phyloP scores from a whole-genome alignment of 2,888 invertebrate species.

The Leucania comma region DNA sequence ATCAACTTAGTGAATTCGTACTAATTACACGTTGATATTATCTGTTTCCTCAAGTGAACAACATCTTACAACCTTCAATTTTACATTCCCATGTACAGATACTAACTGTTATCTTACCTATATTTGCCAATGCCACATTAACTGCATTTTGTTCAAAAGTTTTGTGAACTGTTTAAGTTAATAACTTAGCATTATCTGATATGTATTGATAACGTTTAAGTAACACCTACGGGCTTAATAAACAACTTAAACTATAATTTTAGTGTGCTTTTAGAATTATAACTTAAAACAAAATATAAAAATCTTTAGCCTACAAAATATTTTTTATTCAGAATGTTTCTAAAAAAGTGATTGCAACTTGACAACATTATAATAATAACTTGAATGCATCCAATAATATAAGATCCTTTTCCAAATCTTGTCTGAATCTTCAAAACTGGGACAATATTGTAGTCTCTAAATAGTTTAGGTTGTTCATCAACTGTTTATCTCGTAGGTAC shows the following conservation, averaged over 20 bases:
- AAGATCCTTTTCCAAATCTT: background rate
- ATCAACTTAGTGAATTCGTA: slow-evolving; percentile 36
- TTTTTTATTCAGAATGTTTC: background rate
- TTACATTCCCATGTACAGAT: background rate
- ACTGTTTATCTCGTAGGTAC: background rate
- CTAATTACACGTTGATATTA: slow-evolving; percentile 46
- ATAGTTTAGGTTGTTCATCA: background rate
- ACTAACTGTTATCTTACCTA: background rate
- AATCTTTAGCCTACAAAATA: background rate
- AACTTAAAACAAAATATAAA: no score
- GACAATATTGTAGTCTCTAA: background rate
- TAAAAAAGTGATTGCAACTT: no score
- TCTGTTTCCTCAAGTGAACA: slow-evolving; percentile 14
- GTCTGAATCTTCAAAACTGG: background rate
- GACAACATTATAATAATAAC: no score
- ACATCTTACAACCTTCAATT: slow-evolving; percentile 6
- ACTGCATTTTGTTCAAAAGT: slow-evolving; percentile 8
- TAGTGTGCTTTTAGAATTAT: background rate
- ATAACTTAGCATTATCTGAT: slow-evolving; percentile 1
- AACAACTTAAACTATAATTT: background rate
- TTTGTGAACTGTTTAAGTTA: slow-evolving; percentile 14
- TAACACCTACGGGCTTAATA: background rate
- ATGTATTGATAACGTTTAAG: background rate
- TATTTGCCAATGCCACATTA: slow-evolving; percentile 1
- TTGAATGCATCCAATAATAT: background rate